Conservation (phyloP, 2,113 vertebrate species). For the Actenoides hombroni region DNA sequence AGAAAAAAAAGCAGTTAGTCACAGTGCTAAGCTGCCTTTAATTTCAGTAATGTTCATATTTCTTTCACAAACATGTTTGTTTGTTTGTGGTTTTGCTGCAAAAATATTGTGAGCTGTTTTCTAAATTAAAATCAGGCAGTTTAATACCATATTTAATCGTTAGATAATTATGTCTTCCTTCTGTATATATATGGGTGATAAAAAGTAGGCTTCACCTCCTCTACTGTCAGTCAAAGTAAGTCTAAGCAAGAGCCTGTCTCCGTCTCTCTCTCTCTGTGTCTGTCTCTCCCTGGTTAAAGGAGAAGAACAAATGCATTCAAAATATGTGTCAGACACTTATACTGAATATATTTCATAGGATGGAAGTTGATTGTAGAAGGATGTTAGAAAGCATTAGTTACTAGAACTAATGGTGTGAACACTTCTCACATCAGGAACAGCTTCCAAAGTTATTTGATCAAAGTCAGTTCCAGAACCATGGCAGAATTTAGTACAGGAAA, state of each 20-base stretch:
- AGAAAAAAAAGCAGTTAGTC: background rate
- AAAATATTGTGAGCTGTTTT: constrained; percentile 10
- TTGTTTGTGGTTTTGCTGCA: background rate
- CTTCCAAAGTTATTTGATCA: background rate
- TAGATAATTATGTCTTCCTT: background rate
- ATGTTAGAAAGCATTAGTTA: background rate
- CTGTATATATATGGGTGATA: background rate
- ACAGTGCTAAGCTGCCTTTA: background rate
- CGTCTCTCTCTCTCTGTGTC: background rate
- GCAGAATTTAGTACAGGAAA: background rate
- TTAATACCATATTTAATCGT: background rate
- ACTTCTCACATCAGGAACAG: background rate
- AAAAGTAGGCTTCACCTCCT: background rate
- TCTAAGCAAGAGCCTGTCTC: background rate
- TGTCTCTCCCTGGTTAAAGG: background rate
- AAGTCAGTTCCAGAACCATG: background rate
- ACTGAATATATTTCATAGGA: background rate
- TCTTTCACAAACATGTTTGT: background rate
- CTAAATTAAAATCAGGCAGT: background rate
- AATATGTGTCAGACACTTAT: background rate
- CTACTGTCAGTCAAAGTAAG: background rate
- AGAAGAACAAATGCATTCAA: background rate
- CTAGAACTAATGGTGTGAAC: background rate
- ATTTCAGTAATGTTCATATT: background rate
- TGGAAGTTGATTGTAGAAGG: background rate